These are phyloP conservation scores for Nothocercus nigrocapillus DNA, from an alignment of 2,113 vertebrate species.

Conservation along the genomic window DNA sequence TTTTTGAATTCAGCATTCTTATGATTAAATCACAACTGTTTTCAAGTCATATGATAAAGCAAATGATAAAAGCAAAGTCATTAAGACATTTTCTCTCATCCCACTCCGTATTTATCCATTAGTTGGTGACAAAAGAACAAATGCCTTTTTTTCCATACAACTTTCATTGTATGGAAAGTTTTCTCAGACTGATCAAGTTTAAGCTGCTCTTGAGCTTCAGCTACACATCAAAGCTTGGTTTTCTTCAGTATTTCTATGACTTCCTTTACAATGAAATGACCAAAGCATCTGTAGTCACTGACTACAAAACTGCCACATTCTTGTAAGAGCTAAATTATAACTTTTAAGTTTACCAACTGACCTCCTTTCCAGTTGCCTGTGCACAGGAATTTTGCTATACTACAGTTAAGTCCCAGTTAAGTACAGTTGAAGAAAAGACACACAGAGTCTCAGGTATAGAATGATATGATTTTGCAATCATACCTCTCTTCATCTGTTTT, in stretches of 20 bases:
- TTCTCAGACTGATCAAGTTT: neutral
- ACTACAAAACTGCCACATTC: neutral
- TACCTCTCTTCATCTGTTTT: neutral
- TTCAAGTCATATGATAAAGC: neutral
- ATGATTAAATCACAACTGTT: neutral
- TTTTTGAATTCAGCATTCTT: neutral
- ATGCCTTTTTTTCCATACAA: neutral
- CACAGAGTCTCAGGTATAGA: no score
- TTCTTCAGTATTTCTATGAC: neutral
- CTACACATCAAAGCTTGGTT: neutral
- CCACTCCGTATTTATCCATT: neutral
- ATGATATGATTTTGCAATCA: no score
- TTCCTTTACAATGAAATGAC: neutral
- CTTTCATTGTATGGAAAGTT: neutral
- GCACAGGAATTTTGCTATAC: neutral
- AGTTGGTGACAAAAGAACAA: neutral
- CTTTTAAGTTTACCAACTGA: neutral
- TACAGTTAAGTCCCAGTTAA: neutral
- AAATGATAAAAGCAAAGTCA: neutral
- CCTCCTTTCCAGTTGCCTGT: neutral
- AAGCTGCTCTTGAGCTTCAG: neutral
- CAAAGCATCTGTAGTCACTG: neutral
- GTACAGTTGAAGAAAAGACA: neutral
- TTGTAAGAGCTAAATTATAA: neutral
- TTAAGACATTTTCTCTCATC: neutral